Evolutionary conservation across 2,888 invertebrate genomes (phyloP).

Genomic region (Lymantria dispar): DNA sequence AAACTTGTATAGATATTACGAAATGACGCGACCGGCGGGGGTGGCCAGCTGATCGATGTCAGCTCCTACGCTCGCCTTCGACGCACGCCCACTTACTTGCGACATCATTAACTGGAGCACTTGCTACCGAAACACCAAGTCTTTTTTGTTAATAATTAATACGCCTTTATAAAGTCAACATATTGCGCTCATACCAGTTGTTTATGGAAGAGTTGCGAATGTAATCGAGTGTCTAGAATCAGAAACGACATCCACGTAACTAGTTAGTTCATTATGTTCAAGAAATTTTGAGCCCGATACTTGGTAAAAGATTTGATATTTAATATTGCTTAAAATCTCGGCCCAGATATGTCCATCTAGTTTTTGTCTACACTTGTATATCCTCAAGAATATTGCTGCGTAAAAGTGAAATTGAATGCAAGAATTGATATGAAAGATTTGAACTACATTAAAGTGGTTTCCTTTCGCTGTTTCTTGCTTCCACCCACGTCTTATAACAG

Average conservation of each 20-base stretch:
- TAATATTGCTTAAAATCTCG: slow-evolving; percentile 13
- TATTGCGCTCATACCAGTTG: slow-evolving; percentile 43
- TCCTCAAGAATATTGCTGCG: slow-evolving; percentile 13
- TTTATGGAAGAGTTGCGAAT: slow-evolving; percentile 36
- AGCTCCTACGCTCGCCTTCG: slow-evolving; percentile 67
- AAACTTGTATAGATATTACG: slow-evolving; percentile 50
- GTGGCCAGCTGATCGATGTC: slow-evolving; percentile 63
- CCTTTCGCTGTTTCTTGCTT: slow-evolving; percentile 41
- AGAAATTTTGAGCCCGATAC: slow-evolving; percentile 8
- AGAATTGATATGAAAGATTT: slow-evolving; percentile 21
- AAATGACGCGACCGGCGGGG: slow-evolving; percentile 48
- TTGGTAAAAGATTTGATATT: slow-evolving; percentile 16
- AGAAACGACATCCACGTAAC: slow-evolving; percentile 28
- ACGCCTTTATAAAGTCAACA: slow-evolving; percentile 47
- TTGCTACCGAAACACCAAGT: slow-evolving; percentile 56
- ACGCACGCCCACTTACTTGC: slow-evolving; percentile 68
- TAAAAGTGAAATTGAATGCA: slow-evolving; percentile 22
- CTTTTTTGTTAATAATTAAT: slow-evolving; percentile 60
- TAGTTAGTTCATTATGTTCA: slow-evolving; percentile 17
- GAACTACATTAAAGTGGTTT: slow-evolving; percentile 25
- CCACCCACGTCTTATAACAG: slow-evolving; percentile 46
- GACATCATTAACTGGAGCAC: slow-evolving; percentile 72
- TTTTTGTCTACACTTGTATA: slow-evolving; percentile 19
- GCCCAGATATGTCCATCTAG: slow-evolving; percentile 14
- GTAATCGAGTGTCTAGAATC: slow-evolving; percentile 24